phyloP scores from a whole-genome alignment of 2,113 vertebrate species.

The Rhinolophus sinicus region DNA sequence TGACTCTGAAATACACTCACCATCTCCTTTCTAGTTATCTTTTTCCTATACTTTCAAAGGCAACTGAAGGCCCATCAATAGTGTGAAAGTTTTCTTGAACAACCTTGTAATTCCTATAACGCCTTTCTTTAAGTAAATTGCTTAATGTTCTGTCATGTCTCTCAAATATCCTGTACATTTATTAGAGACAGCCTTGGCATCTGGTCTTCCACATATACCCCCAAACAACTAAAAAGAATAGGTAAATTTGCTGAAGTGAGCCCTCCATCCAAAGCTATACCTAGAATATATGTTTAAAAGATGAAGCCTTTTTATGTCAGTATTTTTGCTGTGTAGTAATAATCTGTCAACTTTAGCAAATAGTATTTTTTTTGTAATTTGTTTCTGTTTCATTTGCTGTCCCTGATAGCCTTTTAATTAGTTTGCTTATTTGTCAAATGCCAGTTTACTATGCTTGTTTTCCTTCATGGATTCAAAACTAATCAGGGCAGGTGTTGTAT shows the following conservation, averaged over 20 bases:
- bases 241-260: not conserved
- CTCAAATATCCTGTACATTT: not conserved
- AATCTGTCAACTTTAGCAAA: conserved; percentile 44
- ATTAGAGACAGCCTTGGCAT: not conserved
- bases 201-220: not conserved
- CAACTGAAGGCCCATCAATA: not conserved
- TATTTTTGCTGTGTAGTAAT: conserved; percentile 47
- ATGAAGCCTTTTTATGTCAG: conserved; percentile 44
- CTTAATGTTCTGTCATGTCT: not conserved
- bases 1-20: not conserved
- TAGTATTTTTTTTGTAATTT: conserved; percentile 51
- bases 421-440: conserved; percentile 61
- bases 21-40: not conserved
- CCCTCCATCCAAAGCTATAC: not conserved
- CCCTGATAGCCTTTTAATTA: conserved; percentile 75
- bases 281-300: conserved; percentile 13
- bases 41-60: not conserved
- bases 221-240: not conserved
- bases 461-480: conserved; percentile 62
- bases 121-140: not conserved
- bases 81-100: conserved; percentile 11
- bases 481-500: conserved; percentile 69
- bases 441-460: conserved; percentile 48
- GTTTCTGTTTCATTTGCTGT: conserved; percentile 51
- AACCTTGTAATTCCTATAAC: not conserved